Percentiles rank a stretch among this genome's conserved stretches.
phyloP scores from a whole-genome alignment of 2,888 invertebrate species.

The Dione vanillae region DNA sequence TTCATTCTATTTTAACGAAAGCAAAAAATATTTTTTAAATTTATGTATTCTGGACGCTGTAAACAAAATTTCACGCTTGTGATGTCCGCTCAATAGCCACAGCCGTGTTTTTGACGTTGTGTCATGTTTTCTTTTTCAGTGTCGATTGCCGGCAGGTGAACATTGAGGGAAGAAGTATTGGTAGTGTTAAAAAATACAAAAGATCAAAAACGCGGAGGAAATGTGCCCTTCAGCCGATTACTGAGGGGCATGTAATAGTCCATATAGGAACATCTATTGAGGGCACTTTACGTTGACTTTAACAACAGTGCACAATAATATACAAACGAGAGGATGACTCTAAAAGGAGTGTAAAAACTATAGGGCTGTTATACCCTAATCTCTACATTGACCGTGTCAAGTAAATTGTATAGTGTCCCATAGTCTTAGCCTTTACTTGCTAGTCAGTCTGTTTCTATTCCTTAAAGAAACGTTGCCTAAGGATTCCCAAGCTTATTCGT shows the following conservation, averaged over 20 bases:
- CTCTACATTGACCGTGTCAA: too few species aligned
- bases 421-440: too few species aligned
- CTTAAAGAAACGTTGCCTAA: too few species aligned
- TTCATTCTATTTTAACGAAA: neutral
- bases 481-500: too few species aligned
- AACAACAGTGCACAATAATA: too few species aligned
- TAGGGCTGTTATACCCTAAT: too few species aligned
- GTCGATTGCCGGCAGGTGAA: conserved; percentile 16
- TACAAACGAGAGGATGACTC: too few species aligned
- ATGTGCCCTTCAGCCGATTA: neutral
- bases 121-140: conserved; percentile 16
- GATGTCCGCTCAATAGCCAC: conserved; percentile 15
- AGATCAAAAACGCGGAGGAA: neutral
- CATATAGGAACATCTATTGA: too few species aligned
- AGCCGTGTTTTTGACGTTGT: conserved; percentile 14
- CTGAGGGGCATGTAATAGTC: neutral
- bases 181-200: neutral
- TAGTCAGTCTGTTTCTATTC: too few species aligned
- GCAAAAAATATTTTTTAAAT: neutral
- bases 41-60: neutral
- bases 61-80: conserved; percentile 16
- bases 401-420: too few species aligned
- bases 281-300: too few species aligned
- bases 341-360: too few species aligned
- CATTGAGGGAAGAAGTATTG: conserved; percentile 3